phyloP scores from a whole-genome alignment of 2,113 vertebrate genomes.

The Recurvirostra avosetta region DNA sequence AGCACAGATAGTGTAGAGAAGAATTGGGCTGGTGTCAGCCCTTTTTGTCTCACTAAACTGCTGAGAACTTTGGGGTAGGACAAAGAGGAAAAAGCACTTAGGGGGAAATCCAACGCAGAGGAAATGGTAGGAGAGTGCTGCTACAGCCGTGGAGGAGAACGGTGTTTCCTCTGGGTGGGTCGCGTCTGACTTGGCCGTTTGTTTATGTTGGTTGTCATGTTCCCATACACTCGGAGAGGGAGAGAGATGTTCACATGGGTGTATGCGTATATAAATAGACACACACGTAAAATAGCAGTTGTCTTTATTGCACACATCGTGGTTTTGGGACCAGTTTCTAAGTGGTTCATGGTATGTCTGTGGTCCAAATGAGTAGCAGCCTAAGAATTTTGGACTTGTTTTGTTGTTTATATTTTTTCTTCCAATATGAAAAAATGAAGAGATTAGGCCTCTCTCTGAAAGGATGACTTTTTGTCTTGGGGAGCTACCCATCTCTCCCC shows the following conservation, averaged over 20 bases:
- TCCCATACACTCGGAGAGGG: neutral
- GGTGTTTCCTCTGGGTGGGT: neutral
- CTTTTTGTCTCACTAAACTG: neutral
- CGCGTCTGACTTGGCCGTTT: neutral
- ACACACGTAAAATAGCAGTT: neutral
- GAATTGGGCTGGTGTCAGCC: neutral
- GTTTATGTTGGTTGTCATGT: neutral
- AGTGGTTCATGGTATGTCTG: neutral
- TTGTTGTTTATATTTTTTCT: neutral
- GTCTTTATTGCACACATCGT: neutral
- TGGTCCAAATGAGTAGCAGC: neutral
- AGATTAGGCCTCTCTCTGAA: neutral
- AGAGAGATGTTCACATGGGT: neutral
- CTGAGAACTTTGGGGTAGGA: neutral
- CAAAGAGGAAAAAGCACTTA: neutral
- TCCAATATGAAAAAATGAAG: neutral
- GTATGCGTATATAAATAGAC: neutral
- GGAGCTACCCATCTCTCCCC: neutral
- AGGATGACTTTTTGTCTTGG: neutral
- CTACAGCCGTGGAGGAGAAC: neutral
- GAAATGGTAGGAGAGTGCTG: neutral
- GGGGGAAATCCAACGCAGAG: neutral
- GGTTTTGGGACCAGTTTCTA: neutral
- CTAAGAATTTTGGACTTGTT: neutral
- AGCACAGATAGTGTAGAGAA: neutral